phyloP scores from a whole-genome alignment of 1,140 invertebrate genomes.

The Leptinotarsa undecemlineata region DNA sequence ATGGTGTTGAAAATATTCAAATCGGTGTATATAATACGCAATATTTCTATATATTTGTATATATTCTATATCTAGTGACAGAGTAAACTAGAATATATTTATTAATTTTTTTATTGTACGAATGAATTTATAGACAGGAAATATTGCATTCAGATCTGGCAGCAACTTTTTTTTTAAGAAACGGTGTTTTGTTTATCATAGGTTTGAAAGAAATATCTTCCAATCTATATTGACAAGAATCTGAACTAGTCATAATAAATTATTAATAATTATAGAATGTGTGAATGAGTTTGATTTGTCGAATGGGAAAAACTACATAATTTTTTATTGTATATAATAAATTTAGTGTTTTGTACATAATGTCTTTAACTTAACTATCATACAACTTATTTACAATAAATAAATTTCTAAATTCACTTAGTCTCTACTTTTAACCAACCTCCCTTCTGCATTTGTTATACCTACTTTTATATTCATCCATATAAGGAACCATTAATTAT shows the following conservation, averaged over 20 bases:
- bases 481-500: no score
- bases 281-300: constrained; percentile 45
- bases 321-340: constrained; percentile 53
- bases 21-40: constrained; percentile 50
- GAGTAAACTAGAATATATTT: constrained; percentile 38
- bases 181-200: constrained; percentile 11
- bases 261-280: constrained; percentile 42
- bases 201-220: constrained; percentile 9
- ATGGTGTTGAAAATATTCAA: constrained; percentile 48
- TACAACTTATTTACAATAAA: constrained; percentile 50
- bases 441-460: no score
- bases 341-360: constrained; percentile 54
- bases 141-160: constrained; percentile 23
- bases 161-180: constrained; percentile 10
- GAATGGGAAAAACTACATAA: constrained; percentile 43
- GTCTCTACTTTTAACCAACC: no score
- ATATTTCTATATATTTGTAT: constrained; percentile 50
- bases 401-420: constrained; percentile 35
- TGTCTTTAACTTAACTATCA: constrained; percentile 51
- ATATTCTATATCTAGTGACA: constrained; percentile 42
- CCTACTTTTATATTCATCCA: no score
- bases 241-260: constrained; percentile 53
- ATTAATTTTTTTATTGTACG: constrained; percentile 19
- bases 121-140: not conserved
- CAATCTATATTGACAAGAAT: constrained; percentile 36